Evolutionary conservation across 2,888 invertebrate species (phyloP).

Genomic region (Drosophila atroscutellata): DNA sequence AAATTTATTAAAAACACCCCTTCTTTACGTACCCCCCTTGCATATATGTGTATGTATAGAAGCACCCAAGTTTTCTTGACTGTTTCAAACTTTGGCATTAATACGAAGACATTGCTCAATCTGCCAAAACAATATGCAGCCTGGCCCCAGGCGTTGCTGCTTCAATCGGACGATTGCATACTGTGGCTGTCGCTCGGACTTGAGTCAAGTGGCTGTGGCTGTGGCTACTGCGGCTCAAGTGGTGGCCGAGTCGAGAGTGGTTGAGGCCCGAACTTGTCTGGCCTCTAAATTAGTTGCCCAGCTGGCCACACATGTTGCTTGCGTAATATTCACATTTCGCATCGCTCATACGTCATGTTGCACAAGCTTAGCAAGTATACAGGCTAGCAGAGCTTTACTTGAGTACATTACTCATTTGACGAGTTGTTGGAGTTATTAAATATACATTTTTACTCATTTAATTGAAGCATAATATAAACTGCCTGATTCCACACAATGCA

Average conservation of each 20-base stretch:
- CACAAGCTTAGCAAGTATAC: not conserved
- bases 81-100: constrained; percentile 52
- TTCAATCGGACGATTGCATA: constrained; percentile 30
- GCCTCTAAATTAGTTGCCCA: constrained; percentile 46
- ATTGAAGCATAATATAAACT: constrained; percentile 4
- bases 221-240: constrained; percentile 27
- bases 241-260: constrained; percentile 9
- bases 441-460: constrained; percentile 4
- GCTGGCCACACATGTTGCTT: constrained; percentile 34
- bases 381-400: not conserved
- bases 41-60: not conserved
- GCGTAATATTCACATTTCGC: constrained; percentile 21
- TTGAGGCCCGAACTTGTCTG: constrained; percentile 13
- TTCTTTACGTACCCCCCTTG: no score
- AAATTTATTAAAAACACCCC: constrained; percentile 67
- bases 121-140: constrained; percentile 59
- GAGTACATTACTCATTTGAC: not conserved
- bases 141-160: constrained; percentile 37
- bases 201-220: constrained; percentile 42
- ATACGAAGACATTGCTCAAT: constrained; percentile 50
- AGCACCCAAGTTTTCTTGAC: constrained; percentile 29
- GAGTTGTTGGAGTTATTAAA: constrained; percentile 4
- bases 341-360: constrained; percentile 31
- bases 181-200: constrained; percentile 34
- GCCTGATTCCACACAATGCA: constrained; percentile 33